These are phyloP conservation scores for Abramis brama DNA, from an alignment of 2,113 vertebrate species.

Conservation along the genomic window DNA sequence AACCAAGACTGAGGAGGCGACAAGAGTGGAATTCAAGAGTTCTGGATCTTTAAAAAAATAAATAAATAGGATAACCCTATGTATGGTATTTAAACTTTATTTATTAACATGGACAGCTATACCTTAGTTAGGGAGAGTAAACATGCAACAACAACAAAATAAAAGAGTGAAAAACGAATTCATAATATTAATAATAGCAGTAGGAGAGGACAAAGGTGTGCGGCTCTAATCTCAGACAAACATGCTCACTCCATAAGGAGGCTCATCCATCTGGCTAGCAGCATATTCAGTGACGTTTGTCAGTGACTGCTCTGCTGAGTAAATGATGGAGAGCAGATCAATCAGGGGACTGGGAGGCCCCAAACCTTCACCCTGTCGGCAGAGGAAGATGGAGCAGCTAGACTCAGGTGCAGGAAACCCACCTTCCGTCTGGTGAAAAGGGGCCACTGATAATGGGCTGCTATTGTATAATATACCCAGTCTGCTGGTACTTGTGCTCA, in stretches of 20 bases:
- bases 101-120: background rate
- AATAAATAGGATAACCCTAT: background rate
- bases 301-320: constrained; percentile 71
- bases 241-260: constrained; percentile 73
- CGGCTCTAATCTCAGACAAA: constrained; percentile 74
- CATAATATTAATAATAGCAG: constrained; percentile 6
- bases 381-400: constrained; percentile 70
- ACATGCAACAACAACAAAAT: constrained; percentile 69
- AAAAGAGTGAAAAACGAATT: constrained; percentile 43
- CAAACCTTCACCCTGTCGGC: constrained; percentile 44
- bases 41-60: background rate
- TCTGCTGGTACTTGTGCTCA: background rate
- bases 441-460: constrained; percentile 26
- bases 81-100: background rate
- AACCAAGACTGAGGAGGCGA: constrained; percentile 76
- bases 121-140: constrained; percentile 64
- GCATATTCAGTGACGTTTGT: constrained; percentile 72
- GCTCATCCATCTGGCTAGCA: constrained; percentile 76
- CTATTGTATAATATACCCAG: background rate
- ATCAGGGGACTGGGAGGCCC: constrained; percentile 68
- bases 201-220: constrained; percentile 75
- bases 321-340: constrained; percentile 78
- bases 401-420: constrained; percentile 74
- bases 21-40: background rate
- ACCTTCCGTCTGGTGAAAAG: constrained; percentile 67